A percentile compares a stretch with the other conserved stretches of the same genome.
Conservation (phyloP, 2,113 vertebrate species). For the Myotis lucifugus region DNA sequence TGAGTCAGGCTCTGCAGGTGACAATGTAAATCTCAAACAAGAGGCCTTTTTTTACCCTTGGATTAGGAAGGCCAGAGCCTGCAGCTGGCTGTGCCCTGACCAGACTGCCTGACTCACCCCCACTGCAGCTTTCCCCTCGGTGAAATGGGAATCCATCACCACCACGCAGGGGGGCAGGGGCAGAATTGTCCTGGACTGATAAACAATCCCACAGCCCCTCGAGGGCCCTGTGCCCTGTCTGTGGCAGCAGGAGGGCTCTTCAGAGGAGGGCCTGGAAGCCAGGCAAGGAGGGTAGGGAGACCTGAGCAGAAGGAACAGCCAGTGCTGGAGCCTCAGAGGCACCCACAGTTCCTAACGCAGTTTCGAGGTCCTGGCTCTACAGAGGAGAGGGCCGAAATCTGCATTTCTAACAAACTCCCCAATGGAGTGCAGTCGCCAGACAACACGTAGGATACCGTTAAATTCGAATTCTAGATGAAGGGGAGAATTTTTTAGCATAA, state of each 20-base stretch:
- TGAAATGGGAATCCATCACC: neutral
- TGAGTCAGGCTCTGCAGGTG: neutral
- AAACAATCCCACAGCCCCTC: too few relatives aligned
- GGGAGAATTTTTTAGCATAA: neutral
- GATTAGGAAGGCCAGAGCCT: too few relatives aligned
- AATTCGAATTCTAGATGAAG: neutral
- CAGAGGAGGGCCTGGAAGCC: neutral
- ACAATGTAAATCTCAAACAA: accelerated
- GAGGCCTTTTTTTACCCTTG: neutral
- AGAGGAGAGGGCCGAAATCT: accelerated
- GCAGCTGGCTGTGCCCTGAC: neutral
- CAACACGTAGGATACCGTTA: neutral
- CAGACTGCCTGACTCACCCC: neutral
- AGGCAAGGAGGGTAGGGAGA: neutral
- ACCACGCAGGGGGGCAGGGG: accelerated
- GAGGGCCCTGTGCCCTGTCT: neutral
- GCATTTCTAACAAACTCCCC: neutral
- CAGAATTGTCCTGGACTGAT: neutral
- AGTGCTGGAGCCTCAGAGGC: neutral
- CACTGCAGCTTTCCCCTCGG: neutral
- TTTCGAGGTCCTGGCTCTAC: neutral
- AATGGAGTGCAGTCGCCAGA: accelerated
- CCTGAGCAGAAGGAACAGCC: neutral
- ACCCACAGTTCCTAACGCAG: neutral
- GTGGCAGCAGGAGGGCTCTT: neutral